Percentiles rank a stretch among this genome's conserved stretches.
phyloP scores from a whole-genome alignment of 2,888 invertebrate genomes.

The Chloromyia formosa region DNA sequence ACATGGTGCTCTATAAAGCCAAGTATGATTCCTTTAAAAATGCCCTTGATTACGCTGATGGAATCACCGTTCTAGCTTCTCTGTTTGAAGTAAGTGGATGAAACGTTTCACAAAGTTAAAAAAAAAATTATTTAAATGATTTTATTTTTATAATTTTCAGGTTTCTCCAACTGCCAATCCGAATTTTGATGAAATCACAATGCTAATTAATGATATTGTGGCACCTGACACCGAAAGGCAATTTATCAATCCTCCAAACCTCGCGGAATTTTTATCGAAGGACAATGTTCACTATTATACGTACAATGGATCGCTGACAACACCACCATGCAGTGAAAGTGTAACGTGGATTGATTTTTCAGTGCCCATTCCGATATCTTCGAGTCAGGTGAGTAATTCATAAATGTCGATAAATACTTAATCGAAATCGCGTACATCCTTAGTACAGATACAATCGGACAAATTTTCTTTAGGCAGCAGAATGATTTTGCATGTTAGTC shows the following conservation, averaged over 20 bases:
- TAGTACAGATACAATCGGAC: too few species aligned
- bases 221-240: constrained; percentile 66
- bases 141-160: constrained; percentile 46
- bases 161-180: constrained; percentile 58
- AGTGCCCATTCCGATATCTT: constrained; percentile 74
- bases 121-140: too few species aligned
- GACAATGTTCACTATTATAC: constrained; percentile 78
- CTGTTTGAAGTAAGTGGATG: constrained; percentile 74
- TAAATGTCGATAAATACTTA: too few species aligned
- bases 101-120: not conserved
- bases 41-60: constrained; percentile 75
- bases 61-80: constrained; percentile 80
- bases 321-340: constrained; percentile 85
- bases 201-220: constrained; percentile 67
- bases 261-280: constrained; percentile 67
- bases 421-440: too few species aligned
- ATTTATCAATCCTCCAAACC: constrained; percentile 66
- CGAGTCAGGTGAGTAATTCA: constrained; percentile 69
- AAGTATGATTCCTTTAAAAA: constrained; percentile 70
- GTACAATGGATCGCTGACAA: constrained; percentile 85
- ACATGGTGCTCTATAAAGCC: constrained; percentile 79
- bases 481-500: too few species aligned
- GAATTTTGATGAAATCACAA: constrained; percentile 70
- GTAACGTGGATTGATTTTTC: constrained; percentile 88
- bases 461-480: too few species aligned